A percentile compares a stretch with the other conserved stretches of the same genome.
Evolutionary conservation across 2,113 vertebrate genomes (phyloP).

Genomic region (Irena cyanogastra): DNA sequence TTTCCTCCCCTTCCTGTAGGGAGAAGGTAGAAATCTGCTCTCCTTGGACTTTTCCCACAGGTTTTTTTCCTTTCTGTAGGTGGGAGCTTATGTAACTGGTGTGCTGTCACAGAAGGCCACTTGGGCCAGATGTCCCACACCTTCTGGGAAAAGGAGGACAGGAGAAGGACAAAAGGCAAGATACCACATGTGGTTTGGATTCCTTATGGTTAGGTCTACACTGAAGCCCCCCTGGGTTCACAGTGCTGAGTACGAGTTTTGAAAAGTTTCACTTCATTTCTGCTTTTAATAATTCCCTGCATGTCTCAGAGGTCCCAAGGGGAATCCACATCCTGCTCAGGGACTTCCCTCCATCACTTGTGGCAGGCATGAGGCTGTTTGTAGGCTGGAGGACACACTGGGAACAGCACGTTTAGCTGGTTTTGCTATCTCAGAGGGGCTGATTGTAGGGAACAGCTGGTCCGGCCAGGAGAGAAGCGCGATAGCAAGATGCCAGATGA

Average conservation of each 20-base stretch:
- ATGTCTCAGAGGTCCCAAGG: neutral
- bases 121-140: neutral
- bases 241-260: neutral
- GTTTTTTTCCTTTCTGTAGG: neutral
- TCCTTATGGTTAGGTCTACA: neutral
- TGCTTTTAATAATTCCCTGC: neutral
- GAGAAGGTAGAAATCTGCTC: neutral
- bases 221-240: neutral
- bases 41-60: neutral
- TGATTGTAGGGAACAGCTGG: constrained; percentile 46
- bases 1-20: neutral
- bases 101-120: neutral
- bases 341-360: neutral
- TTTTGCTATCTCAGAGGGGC: constrained; percentile 10
- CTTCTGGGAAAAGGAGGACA: neutral
- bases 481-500: constrained; percentile 22
- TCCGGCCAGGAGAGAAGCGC: neutral
- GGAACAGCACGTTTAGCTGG: neutral
- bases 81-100: neutral
- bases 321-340: neutral
- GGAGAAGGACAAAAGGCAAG: neutral
- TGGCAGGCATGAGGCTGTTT: neutral
- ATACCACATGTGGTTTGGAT: neutral
- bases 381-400: neutral
- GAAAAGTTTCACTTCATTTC: neutral